These are phyloP conservation scores for Ursus arctos DNA, from an alignment of 2,113 vertebrate genomes.

Conservation along the genomic window DNA sequence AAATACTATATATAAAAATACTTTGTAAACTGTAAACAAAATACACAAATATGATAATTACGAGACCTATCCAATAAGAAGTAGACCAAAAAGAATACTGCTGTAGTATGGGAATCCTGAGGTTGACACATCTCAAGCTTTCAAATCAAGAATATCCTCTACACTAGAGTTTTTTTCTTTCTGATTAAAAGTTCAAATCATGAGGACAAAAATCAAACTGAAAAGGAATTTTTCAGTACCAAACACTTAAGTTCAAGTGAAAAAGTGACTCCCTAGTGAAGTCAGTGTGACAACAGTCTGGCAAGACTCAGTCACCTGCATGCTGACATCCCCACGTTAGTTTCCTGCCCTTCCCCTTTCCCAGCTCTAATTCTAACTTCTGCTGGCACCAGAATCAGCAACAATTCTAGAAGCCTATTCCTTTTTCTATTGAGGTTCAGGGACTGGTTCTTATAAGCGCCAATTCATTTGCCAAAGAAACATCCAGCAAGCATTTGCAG, in stretches of 20 bases:
- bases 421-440: not conserved
- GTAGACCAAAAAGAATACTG: not conserved
- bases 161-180: too few relatives aligned
- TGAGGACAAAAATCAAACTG: not conserved
- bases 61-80: not conserved
- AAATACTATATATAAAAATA: conserved; percentile 16
- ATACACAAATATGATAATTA: not conserved
- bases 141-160: not conserved
- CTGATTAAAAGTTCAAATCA: too few relatives aligned
- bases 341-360: not conserved
- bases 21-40: not conserved
- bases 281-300: not conserved
- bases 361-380: not conserved
- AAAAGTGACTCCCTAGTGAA: conserved; percentile 16
- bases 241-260: conserved; percentile 43
- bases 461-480: conserved; percentile 45
- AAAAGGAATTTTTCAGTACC: not conserved
- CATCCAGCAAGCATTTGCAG: conserved; percentile 3
- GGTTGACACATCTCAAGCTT: conserved; percentile 26
- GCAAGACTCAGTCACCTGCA: not conserved
- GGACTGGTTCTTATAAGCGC: conserved; percentile 13
- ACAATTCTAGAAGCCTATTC: not conserved
- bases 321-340: not conserved
- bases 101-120: not conserved
- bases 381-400: not conserved